Evolutionary conservation across 1,140 invertebrate genomes (phyloP).

Genomic region (Pseudomyrmex flavicornis): DNA sequence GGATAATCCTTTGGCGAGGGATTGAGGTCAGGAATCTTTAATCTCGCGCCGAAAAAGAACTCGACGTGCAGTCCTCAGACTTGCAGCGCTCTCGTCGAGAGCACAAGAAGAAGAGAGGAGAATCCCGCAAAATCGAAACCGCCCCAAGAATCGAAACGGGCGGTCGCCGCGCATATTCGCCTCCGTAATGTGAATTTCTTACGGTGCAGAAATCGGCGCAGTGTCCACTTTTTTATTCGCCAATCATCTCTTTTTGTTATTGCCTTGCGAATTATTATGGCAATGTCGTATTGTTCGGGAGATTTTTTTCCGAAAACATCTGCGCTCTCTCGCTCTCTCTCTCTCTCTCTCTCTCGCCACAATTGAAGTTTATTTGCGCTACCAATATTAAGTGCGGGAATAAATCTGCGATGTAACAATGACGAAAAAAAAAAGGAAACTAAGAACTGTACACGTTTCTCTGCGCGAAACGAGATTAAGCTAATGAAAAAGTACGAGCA

Average conservation of each 20-base stretch:
- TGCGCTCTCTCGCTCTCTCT: no score
- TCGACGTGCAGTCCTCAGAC: conserved; percentile 29
- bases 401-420: neutral
- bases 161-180: conserved; percentile 34
- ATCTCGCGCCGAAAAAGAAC: conserved; percentile 73
- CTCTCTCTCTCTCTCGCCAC: no score
- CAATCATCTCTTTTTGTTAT: no score
- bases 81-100: neutral
- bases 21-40: conserved; percentile 78
- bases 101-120: neutral
- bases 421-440: neutral
- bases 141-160: conserved; percentile 25
- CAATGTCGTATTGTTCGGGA: no score
- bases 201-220: neutral
- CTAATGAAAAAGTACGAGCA: conserved; percentile 28
- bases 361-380: no score
- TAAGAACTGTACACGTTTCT: neutral
- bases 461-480: neutral
- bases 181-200: conserved; percentile 21
- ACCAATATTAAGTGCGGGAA: neutral
- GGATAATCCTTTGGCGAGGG: conserved; percentile 76
- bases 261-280: no score
- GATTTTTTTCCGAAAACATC: no score
- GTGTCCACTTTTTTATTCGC: no score
- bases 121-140: conserved; percentile 49